Conservation (phyloP, 1,140 invertebrate species). For the Trachymyrmex septentrionalis region DNA sequence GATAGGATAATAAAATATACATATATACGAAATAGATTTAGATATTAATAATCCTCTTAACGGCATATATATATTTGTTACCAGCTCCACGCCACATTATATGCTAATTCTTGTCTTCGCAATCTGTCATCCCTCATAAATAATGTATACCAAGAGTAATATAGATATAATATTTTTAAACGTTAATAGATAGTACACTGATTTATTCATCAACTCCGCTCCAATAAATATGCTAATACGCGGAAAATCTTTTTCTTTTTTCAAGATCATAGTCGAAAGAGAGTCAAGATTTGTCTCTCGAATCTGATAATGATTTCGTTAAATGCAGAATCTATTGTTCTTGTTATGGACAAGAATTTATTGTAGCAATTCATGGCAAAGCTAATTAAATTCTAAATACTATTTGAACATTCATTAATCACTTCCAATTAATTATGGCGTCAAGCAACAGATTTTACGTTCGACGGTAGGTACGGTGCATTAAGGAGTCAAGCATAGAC, state of each 20-base stretch:
- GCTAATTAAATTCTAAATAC: slow-evolving; percentile 31
- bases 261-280: neutral
- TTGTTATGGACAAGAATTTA: neutral
- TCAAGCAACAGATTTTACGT: slow-evolving; percentile 20
- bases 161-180: slow-evolving; percentile 43
- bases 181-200: slow-evolving; percentile 26
- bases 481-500: neutral
- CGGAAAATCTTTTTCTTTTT: neutral
- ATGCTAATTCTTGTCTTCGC: slow-evolving; percentile 34
- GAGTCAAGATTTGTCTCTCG: neutral
- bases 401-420: slow-evolving; percentile 24
- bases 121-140: slow-evolving; percentile 10
- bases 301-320: slow-evolving; percentile 14
- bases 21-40: neutral
- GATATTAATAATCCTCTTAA: slow-evolving; percentile 25
- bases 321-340: neutral
- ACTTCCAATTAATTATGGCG: slow-evolving; percentile 20
- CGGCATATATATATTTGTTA: slow-evolving; percentile 5
- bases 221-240: slow-evolving; percentile 25
- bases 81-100: slow-evolving; percentile 19
- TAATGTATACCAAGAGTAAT: slow-evolving; percentile 15
- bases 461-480: neutral
- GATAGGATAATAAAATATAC: slow-evolving; percentile 3
- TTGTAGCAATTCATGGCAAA: neutral
- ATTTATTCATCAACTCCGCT: slow-evolving; percentile 36